Evolutionary conservation across 2,888 invertebrate genomes (phyloP).

Genomic region (Drosophila falleni): DNA sequence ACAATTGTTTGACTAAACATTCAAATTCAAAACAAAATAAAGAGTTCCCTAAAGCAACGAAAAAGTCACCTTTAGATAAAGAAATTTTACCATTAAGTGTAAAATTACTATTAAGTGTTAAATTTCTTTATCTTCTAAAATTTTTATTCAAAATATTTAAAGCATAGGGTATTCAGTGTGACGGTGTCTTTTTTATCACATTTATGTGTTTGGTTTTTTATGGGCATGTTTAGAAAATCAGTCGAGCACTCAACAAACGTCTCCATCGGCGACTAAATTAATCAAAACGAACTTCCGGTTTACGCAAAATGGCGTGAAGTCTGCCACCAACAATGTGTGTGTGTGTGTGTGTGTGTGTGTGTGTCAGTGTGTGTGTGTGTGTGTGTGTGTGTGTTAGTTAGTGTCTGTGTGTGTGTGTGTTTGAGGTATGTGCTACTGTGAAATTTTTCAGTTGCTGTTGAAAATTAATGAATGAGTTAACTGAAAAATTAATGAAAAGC

Average conservation of each 20-base stretch:
- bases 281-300: slow-evolving; percentile 82
- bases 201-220: slow-evolving; percentile 51
- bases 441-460: slow-evolving; percentile 59
- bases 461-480: slow-evolving; percentile 82
- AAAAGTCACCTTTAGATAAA: too few species aligned
- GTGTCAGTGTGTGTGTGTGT: slow-evolving; percentile 3
- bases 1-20: too few species aligned
- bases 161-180: slow-evolving; percentile 31
- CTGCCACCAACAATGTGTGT: slow-evolving; percentile 53
- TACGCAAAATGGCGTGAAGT: slow-evolving; percentile 80
- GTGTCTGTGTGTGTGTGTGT: slow-evolving; percentile 26
- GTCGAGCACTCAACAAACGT: slow-evolving; percentile 57
- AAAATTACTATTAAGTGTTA: too few species aligned
- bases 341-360: slow-evolving; percentile 15
- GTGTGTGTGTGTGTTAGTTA: slow-evolving; percentile 11
- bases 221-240: slow-evolving; percentile 63
- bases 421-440: slow-evolving; percentile 56
- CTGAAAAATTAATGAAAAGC: slow-evolving; percentile 81
- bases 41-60: too few species aligned
- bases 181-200: slow-evolving; percentile 30
- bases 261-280: slow-evolving; percentile 80
- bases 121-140: too few species aligned
- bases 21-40: too few species aligned
- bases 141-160: background rate
- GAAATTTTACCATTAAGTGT: too few species aligned